Evolutionary conservation across 2,113 vertebrate genomes (phyloP).

Genomic region (Nerophis ophidion): DNA sequence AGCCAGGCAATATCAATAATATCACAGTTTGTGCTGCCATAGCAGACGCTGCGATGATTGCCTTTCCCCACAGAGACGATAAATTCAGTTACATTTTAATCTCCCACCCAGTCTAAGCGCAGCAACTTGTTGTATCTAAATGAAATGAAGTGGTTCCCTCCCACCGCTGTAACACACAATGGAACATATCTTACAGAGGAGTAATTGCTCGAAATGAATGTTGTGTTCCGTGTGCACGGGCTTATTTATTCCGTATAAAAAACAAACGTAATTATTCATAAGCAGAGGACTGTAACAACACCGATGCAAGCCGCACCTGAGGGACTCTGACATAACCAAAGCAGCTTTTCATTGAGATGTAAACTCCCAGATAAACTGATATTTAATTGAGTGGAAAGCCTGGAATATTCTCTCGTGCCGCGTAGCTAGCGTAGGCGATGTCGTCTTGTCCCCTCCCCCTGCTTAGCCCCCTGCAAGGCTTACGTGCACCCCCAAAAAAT

Average conservation of each 20-base stretch:
- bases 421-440: not conserved
- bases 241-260: constrained; percentile 14
- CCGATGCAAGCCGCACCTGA: constrained; percentile 9
- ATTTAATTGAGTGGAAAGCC: constrained; percentile 31
- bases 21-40: constrained; percentile 22
- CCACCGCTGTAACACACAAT: constrained; percentile 23
- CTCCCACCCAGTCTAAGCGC: constrained; percentile 34
- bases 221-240: constrained; percentile 6
- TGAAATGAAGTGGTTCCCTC: constrained; percentile 45
- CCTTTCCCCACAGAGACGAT: constrained; percentile 39
- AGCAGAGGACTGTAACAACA: not conserved
- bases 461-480: too few relatives aligned
- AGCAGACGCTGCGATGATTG: constrained; percentile 15
- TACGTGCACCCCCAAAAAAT: too few relatives aligned
- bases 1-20: constrained; percentile 36
- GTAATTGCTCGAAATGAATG: constrained; percentile 40
- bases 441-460: too few relatives aligned
- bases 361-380: constrained; percentile 22
- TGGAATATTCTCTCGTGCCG: constrained; percentile 21
- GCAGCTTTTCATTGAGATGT: constrained; percentile 7
- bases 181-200: constrained; percentile 25
- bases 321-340: constrained; percentile 20
- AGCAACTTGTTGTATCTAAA: constrained; percentile 38
- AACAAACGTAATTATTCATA: constrained; percentile 26
- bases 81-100: constrained; percentile 52